Evolutionary conservation across 2,113 vertebrate species (phyloP), one percentile per base, ranked within the genome.

Genomic region (Solea senegalensis): DNA sequence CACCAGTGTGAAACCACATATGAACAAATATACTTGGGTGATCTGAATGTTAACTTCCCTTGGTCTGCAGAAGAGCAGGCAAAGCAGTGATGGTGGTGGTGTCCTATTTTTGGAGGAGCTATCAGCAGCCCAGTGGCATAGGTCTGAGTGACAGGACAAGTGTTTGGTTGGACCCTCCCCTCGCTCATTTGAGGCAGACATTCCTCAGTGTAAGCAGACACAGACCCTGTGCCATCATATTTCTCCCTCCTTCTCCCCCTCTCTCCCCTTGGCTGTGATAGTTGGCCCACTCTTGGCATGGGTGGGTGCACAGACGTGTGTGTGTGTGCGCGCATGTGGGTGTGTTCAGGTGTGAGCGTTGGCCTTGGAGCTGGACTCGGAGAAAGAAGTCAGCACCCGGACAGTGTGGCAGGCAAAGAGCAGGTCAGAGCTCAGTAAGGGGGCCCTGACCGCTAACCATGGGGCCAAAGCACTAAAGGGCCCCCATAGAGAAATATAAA

Each of bases 141-240:
- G 88, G 80, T 65, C 83, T 92, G 94, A 95, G 86, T 93, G 94
- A 94, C 91, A 92, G 92, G 89, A 91, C 94, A 95, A 91, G 92
- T 95, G 94, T 92, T 91, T 60, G 14, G 34, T 62, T 74, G 78
- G 73, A 84, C 72, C 89, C 86, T 83, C 84, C 91, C 88, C 85
- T 91, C 40, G 8, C 74, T 88, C 86, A 49, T 83, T 83, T 87
- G 73, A 8, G 71, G 72, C 72, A 77, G 74, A 83, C 89, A 94
- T 94, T 94, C 91, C 88, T 91, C 88, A 51, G 84, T 83, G 89
- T 91, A 93, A 93, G 90, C 90, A 91, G 86, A 89, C 84, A 74
- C 86, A 85, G 83, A 80, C 68, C 73, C 65, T 65, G 69, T 74
- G 85, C 80, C 79, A 50, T 76, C 70, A 74, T 74, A 78, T 84